phyloP scores from a whole-genome alignment of 2,888 invertebrate genomes.

The Azorinus chamasolen region DNA sequence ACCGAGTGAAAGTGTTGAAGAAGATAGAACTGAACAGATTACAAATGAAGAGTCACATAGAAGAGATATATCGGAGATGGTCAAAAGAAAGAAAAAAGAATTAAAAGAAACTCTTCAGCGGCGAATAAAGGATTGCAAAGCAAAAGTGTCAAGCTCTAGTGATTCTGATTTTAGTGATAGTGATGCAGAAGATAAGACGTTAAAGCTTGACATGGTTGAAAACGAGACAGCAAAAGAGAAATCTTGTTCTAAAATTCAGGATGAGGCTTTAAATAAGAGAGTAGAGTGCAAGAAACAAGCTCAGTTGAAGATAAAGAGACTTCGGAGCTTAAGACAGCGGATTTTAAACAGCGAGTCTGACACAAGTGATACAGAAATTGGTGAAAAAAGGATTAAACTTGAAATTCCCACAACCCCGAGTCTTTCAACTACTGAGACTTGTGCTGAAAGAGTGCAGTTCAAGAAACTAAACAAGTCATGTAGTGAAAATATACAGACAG shows the following conservation, averaged over 20 bases:
- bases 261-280: background rate
- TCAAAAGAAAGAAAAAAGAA: conserved; percentile 73
- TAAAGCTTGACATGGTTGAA: background rate
- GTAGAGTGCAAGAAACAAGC: conserved; percentile 27
- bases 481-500: conserved; percentile 11
- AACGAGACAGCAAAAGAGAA: background rate
- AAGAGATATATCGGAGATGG: conserved; percentile 70
- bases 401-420: conserved; percentile 11
- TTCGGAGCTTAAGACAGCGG: conserved; percentile 69
- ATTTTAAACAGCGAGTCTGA: conserved; percentile 71
- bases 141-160: conserved; percentile 38
- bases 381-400: conserved; percentile 7
- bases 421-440: background rate
- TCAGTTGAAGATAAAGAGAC: conserved; percentile 58
- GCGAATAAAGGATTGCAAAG: conserved; percentile 42
- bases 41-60: conserved; percentile 3
- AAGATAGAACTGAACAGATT: background rate
- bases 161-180: conserved; percentile 40
- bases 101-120: conserved; percentile 41
- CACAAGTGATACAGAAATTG: conserved; percentile 21
- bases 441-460: conserved; percentile 36
- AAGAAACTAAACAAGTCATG: conserved; percentile 34
- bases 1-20: background rate
- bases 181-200: background rate
- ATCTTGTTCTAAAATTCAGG: too few relatives aligned